Evolutionary conservation across 2,888 invertebrate genomes (phyloP).

Genomic region (Lissonota sp.): DNA sequence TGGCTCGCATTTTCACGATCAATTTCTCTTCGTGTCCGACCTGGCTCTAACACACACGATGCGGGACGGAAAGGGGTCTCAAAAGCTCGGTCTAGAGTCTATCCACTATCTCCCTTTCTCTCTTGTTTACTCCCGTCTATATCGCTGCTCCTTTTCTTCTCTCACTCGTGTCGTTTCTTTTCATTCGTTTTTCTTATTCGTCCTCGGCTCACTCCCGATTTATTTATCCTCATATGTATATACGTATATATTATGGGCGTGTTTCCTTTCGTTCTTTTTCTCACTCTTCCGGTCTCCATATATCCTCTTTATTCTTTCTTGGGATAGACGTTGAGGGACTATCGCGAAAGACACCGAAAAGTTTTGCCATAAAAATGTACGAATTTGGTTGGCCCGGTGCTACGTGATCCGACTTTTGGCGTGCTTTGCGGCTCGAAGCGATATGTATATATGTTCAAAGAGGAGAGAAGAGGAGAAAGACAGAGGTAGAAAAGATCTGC

Average conservation of each 20-base stretch:
- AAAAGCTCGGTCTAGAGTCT: slow-evolving; percentile 23
- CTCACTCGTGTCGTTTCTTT: slow-evolving; percentile 42
- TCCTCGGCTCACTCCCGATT: slow-evolving; percentile 40
- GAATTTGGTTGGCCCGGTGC: slow-evolving; percentile 56
- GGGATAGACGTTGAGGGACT: slow-evolving; percentile 61
- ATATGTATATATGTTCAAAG: not conserved
- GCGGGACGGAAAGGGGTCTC: slow-evolving; percentile 7
- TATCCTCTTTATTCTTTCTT: slow-evolving; percentile 41
- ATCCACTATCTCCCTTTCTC: slow-evolving; percentile 1
- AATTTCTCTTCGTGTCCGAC: slow-evolving; percentile 57
- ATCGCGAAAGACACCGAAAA: slow-evolving; percentile 55
- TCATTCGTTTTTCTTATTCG: slow-evolving; percentile 23
- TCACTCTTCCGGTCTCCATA: slow-evolving; percentile 36
- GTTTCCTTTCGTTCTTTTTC: slow-evolving; percentile 21
- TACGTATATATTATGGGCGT: slow-evolving; percentile 25
- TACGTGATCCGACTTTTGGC: slow-evolving; percentile 63
- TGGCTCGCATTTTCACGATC: slow-evolving; percentile 60
- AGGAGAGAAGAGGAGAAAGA: not conserved
- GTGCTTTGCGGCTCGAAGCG: slow-evolving; percentile 23
- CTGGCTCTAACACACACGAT: slow-evolving; percentile 19
- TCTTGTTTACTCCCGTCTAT: slow-evolving; percentile 29
- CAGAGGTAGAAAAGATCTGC: not conserved
- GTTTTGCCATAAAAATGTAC: slow-evolving; percentile 62
- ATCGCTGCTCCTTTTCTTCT: slow-evolving; percentile 17
- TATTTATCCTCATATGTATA: slow-evolving; percentile 10